Percentiles rank a stretch among this genome's conserved stretches.
These are phyloP conservation scores for Aphelenchoides bicaudatus DNA, from an alignment of 2,888 invertebrate species.

Conservation along the genomic window DNA sequence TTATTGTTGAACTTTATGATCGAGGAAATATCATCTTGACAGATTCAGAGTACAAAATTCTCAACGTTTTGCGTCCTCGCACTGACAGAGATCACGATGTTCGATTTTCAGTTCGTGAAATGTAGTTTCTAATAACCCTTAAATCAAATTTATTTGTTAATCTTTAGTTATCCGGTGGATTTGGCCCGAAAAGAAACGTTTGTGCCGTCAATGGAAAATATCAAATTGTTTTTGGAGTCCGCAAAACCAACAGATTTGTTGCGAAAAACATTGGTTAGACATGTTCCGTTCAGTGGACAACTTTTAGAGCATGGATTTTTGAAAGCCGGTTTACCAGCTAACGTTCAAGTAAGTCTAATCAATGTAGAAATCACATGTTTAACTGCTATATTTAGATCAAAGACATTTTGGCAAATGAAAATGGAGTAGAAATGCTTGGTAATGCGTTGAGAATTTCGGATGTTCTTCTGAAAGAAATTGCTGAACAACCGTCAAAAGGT, in stretches of 20 bases:
- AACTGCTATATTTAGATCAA: conserved; percentile 10
- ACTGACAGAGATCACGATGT: conserved; percentile 76
- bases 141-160: neutral
- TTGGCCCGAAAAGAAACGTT: conserved; percentile 68
- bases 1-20: conserved; percentile 76
- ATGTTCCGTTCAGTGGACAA: conserved; percentile 76
- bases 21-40: conserved; percentile 84
- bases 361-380: neutral
- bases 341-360: conserved; percentile 30
- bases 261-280: conserved; percentile 42
- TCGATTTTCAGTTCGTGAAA: conserved; percentile 85
- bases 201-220: conserved; percentile 35
- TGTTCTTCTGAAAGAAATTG: conserved; percentile 67
- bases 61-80: conserved; percentile 63
- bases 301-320: conserved; percentile 84
- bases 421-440: conserved; percentile 14
- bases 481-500: conserved; percentile 69
- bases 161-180: conserved; percentile 67
- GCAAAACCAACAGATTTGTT: conserved; percentile 38
- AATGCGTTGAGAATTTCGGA: conserved; percentile 22
- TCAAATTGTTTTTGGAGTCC: conserved; percentile 34
- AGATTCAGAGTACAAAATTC: conserved; percentile 80
- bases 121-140: conserved; percentile 63
- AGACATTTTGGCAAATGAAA: conserved; percentile 7
- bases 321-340: conserved; percentile 69